Base-by-base conservation (phyloP, 2,888 invertebrate species). In the Drosophila demipolita region DNA sequence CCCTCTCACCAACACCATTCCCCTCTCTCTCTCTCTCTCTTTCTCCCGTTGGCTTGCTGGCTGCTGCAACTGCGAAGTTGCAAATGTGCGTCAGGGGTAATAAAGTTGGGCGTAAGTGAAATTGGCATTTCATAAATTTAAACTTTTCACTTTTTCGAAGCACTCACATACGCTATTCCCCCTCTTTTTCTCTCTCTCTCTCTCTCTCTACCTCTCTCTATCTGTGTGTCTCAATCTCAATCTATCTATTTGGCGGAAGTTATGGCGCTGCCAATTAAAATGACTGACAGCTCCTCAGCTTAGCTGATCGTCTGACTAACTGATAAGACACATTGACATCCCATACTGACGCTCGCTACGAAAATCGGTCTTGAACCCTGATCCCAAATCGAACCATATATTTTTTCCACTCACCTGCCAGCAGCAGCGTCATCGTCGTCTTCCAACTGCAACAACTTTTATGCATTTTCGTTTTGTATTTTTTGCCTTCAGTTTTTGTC, bases 81-180 rank as follows among this genome's bases (percentile, higher is more conserved):
- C 89, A 91, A 91, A 91, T 91, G 91, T 89, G 91, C 90, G 89
- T 87, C 91, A 81, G 78, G 91, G 90, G 91, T 91, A 91, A 91
- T 91, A 91, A 91, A 91, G 90, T 89, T 90, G 86, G 83, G 78
- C 83, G 81, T 89, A 89, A 90, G 87, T 91, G 89, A 90, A 91
- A 91, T 91, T 91, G 91, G 89, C 89, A 87, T 87, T 87, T 82
- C 87, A 87, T 87, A 87, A 87, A 87, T 87, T 88, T 87, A 53
- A 80, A 80, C 83, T 80, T 88, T 83, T 83, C 58, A 58, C 54
- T 50, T 63, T 67, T 60, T 35, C 42, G 36, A 52, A 38, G n/a
- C 29, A 42, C 52, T n/a, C 32, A 55, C 33, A 35, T 38, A 35
- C 12, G 35, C 55, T 9, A 12, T 23, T 0, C 3, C 33, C 29